Evolutionary conservation across 2,888 invertebrate genomes (phyloP).

Genomic region (Sinodicranocentrus sp.): DNA sequence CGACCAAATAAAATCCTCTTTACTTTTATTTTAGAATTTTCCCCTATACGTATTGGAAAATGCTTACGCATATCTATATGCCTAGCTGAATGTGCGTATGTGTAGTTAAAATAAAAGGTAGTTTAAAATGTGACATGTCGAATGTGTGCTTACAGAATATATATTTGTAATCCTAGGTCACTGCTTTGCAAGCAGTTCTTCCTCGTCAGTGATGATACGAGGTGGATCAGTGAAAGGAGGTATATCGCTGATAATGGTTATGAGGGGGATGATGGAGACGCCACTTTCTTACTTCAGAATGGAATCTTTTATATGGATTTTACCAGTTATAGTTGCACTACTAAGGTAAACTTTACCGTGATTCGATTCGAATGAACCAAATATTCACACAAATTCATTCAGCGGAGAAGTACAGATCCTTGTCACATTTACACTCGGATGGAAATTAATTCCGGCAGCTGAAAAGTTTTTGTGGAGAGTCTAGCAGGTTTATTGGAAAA

Average conservation of each 20-base stretch:
- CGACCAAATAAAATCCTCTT: slow-evolving; percentile 51
- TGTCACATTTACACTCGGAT: too few species aligned
- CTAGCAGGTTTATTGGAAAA: too few species aligned
- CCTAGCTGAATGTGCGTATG: too few species aligned
- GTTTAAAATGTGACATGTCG: neutral
- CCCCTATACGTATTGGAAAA: too few species aligned
- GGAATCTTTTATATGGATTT: slow-evolving; percentile 26
- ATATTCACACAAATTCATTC: too few species aligned
- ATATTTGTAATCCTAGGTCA: slow-evolving; percentile 60
- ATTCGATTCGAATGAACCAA: too few species aligned
- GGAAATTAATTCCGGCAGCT: too few species aligned
- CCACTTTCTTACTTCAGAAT: slow-evolving; percentile 19
- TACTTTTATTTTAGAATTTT: too few species aligned
- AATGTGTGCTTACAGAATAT: slow-evolving; percentile 12
- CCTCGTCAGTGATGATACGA: slow-evolving; percentile 50
- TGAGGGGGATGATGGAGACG: slow-evolving; percentile 26
- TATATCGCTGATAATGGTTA: slow-evolving; percentile 48
- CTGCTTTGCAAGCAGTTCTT: slow-evolving; percentile 64
- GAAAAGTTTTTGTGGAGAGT: too few species aligned
- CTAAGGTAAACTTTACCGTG: too few species aligned
- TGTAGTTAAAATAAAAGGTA: neutral
- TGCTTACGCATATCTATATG: too few species aligned
- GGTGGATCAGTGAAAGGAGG: slow-evolving; percentile 21
- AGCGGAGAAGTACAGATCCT: too few species aligned
- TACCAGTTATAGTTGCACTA: neutral